Percentiles rank a stretch among this genome's conserved stretches.
Evolutionary conservation across 2,888 invertebrate species (phyloP).

Genomic region (Stegophylla sp.): DNA sequence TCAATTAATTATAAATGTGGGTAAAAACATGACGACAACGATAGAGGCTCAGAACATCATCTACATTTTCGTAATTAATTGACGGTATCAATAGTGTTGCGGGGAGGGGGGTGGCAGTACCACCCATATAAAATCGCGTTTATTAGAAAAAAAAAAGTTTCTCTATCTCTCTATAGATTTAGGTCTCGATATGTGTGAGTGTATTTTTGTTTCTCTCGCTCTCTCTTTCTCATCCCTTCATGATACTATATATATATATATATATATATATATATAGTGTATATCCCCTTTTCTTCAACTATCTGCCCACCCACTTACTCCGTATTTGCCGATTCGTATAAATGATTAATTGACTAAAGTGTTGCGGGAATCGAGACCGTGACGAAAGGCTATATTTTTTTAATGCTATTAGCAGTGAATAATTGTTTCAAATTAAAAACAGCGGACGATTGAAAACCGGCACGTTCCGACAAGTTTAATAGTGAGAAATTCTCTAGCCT

Average conservation of each 20-base stretch:
- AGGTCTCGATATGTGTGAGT: too few species aligned
- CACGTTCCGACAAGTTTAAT: constrained; percentile 24
- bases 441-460: constrained; percentile 37
- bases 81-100: constrained; percentile 21
- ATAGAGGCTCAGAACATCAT: background rate
- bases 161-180: too few species aligned
- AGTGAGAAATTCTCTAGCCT: constrained; percentile 17
- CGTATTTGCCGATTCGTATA: background rate
- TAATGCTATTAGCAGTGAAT: constrained; percentile 48
- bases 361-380: background rate
- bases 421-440: constrained; percentile 52
- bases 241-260: background rate
- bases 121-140: background rate
- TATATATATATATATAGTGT: background rate
- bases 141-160: background rate
- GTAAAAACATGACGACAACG: background rate
- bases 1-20: constrained; percentile 18
- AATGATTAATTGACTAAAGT: constrained; percentile 48
- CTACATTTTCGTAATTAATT: constrained; percentile 28
- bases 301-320: background rate
- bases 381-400: constrained; percentile 45
- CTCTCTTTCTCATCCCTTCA: background rate
- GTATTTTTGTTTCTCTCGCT: too few species aligned
- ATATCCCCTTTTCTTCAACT: background rate
- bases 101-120: too few species aligned